Conservation (phyloP, 2,888 invertebrate genomes). For the Hipparchia semele region DNA sequence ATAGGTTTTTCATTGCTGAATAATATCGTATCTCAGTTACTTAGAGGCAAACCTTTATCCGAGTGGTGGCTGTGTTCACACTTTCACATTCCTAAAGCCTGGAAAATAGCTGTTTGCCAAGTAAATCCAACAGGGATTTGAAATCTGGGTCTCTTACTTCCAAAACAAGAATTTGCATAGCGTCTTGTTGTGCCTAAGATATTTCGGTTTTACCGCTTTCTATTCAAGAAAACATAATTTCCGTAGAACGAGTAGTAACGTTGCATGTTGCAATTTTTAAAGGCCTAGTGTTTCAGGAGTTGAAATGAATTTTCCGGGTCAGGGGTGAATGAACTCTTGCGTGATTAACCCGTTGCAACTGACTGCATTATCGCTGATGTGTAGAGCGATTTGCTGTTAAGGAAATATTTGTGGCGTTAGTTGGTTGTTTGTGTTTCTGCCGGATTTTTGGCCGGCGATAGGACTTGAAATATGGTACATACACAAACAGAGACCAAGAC, state of each 20-base stretch:
- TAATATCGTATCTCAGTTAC: too few species aligned
- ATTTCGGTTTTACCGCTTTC: conserved; percentile 15
- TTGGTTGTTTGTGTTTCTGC: background rate
- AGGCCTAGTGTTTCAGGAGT: conserved; percentile 26
- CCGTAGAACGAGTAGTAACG: background rate
- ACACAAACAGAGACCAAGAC: too few species aligned
- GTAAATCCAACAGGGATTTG: too few species aligned
- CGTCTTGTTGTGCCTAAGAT: too few species aligned
- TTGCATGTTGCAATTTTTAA: conserved; percentile 21
- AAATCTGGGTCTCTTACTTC: background rate
- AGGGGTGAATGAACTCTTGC: conserved; percentile 74
- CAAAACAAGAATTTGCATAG: background rate
- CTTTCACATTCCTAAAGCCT: background rate
- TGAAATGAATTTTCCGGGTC: conserved; percentile 57
- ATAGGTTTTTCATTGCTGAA: too few species aligned
- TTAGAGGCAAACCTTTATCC: too few species aligned
- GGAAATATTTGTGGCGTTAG: conserved; percentile 34
- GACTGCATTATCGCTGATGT: conserved; percentile 64
- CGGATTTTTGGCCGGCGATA: background rate
- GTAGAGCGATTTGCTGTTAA: conserved; percentile 46
- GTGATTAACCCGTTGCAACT: conserved; percentile 63
- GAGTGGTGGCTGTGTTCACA: background rate
- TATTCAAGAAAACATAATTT: background rate
- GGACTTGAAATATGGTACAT: background rate
- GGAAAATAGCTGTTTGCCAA: too few species aligned